These are phyloP conservation scores for Machimus atricapillus DNA, from an alignment of 2,888 invertebrate genomes.

Conservation along the genomic window DNA sequence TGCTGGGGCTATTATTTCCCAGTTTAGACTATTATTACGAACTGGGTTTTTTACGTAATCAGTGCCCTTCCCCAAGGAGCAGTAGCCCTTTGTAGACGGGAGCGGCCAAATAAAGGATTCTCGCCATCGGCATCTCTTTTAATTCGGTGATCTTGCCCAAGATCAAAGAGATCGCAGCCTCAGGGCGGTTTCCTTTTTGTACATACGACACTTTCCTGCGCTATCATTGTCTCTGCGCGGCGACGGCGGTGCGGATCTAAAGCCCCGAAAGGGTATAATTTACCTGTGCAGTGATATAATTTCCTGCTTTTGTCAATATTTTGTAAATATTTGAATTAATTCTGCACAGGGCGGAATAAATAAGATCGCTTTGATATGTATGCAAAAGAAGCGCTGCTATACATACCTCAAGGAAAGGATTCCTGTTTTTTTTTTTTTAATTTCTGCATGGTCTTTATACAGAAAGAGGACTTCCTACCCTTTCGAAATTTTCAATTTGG, in stretches of 20 bases:
- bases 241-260: not conserved
- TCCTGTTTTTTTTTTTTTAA: not conserved
- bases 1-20: not conserved
- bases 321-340: constrained; percentile 40
- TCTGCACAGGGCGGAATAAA: not conserved
- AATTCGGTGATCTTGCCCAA: not conserved
- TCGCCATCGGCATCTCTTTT: constrained; percentile 10
- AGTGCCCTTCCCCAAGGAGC: not conserved
- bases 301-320: constrained; percentile 37
- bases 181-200: constrained; percentile 29
- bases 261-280: constrained; percentile 13
- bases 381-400: not conserved
- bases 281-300: not conserved
- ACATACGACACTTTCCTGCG: constrained; percentile 35
- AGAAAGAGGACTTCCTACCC: not conserved
- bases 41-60: not conserved
- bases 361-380: not conserved
- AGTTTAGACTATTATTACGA: constrained; percentile 31
- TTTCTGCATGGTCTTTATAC: not conserved
- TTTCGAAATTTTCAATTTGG: not conserved
- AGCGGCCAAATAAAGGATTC: constrained; percentile 4
- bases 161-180: constrained; percentile 18
- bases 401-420: not conserved
- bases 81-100: not conserved
- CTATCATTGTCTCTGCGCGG: not conserved